Percentiles rank a stretch among this genome's conserved stretches.
These are phyloP conservation scores for Aspiorhynchus laticeps DNA, from an alignment of 2,113 vertebrate species.

Conservation along the genomic window DNA sequence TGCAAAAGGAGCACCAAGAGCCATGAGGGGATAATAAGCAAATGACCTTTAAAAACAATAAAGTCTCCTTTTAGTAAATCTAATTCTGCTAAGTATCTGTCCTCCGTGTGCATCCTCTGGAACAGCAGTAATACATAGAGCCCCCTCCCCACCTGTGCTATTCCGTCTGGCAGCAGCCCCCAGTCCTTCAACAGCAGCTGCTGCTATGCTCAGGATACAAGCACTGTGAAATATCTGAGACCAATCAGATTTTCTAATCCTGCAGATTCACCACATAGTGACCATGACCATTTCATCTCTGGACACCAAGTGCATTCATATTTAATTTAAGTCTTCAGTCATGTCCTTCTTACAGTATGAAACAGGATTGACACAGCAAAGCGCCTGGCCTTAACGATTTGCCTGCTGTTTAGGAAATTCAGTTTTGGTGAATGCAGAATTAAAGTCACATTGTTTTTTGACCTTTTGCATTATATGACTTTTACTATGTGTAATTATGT, in stretches of 20 bases:
- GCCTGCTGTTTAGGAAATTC: conserved; percentile 2
- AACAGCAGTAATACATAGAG: conserved; percentile 13
- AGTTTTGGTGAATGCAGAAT: not conserved
- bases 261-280: conserved; percentile 57
- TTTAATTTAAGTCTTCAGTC: conserved; percentile 62
- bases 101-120: conserved; percentile 1
- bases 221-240: conserved; percentile 57
- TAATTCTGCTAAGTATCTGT: conserved; percentile 38
- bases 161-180: conserved; percentile 22
- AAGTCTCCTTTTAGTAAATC: conserved; percentile 42
- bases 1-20: conserved; percentile 45
- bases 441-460: not conserved
- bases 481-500: not conserved
- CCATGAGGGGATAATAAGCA: conserved; percentile 60
- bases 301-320: conserved; percentile 54
- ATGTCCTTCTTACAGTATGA: conserved; percentile 61
- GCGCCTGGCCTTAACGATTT: conserved; percentile 50
- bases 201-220: not conserved
- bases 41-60: conserved; percentile 60
- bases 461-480: not conserved
- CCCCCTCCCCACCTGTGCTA: conserved; percentile 26
- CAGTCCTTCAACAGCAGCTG: conserved; percentile 2
- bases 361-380: conserved; percentile 64
- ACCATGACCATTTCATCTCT: conserved; percentile 52
- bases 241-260: conserved; percentile 65